Conservation (phyloP, 1,140 invertebrate species). For the Lethocerus indicus region DNA sequence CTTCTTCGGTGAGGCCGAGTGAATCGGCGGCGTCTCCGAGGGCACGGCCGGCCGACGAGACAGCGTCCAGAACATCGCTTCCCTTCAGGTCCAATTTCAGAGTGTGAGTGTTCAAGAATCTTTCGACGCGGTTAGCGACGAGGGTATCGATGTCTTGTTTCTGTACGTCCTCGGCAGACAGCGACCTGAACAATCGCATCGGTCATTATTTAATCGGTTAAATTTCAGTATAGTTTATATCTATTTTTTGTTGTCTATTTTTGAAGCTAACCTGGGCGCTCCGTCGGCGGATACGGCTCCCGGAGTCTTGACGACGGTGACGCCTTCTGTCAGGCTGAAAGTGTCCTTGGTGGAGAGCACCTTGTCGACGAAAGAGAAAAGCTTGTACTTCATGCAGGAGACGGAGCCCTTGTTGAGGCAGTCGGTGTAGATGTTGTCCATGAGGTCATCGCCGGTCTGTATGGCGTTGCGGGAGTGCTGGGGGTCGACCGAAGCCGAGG, state of each 20-base stretch:
- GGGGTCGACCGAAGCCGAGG: no score
- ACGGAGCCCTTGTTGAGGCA: constrained; percentile 62
- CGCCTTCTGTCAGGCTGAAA: constrained; percentile 57
- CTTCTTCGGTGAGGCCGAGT: constrained; percentile 26
- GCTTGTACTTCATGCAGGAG: constrained; percentile 65
- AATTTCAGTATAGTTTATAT: constrained; percentile 2
- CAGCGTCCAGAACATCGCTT: constrained; percentile 58
- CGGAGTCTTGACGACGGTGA: constrained; percentile 57
- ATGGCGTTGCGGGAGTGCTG: no score
- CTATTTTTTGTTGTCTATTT: no score
- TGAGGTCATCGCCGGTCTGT: no score
- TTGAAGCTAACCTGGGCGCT: constrained; percentile 32
- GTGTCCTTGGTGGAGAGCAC: constrained; percentile 56
- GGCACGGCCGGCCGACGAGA: constrained; percentile 55
- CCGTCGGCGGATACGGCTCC: constrained; percentile 40
- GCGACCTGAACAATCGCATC: constrained; percentile 21
- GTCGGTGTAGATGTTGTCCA: constrained; percentile 52
- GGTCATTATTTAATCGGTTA: neutral
- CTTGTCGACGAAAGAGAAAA: constrained; percentile 67
- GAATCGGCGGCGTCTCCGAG: constrained; percentile 50
- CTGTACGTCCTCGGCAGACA: constrained; percentile 25
- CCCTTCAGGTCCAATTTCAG: constrained; percentile 71
- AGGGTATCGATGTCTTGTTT: constrained; percentile 39
- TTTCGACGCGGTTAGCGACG: constrained; percentile 42
- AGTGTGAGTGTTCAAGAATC: constrained; percentile 58